Base-by-base conservation (phyloP, 1,140 invertebrate genomes). In the Cotesia typhae region DNA sequence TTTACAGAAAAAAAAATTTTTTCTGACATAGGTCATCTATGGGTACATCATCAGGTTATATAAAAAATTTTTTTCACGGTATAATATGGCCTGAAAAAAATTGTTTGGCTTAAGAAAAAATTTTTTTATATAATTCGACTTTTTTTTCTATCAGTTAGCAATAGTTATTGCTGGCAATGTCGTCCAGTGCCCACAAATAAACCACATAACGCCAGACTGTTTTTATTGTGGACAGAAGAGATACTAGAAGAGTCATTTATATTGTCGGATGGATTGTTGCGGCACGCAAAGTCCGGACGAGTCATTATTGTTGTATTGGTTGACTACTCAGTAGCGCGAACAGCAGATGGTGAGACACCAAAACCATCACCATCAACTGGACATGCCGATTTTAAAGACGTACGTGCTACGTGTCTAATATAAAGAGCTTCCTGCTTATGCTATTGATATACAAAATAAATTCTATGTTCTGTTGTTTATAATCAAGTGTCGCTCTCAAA, bases 121-220 rank as follows among this genome's bases (percentile, higher is more conserved):
- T 28, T 28, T 28, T 3, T 28, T 28, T 1, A 1, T 28, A 28
- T 28, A 28, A 3, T 28, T 28, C 1, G 1, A n/a, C n/a, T n/a
- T n/a, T n/a, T 28, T 28, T 28, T 28, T 28, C 28, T 47, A 47
- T 47, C 41, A 47, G 28, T 28, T 28, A 6, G 5, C 41, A 7
- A 47, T 47, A 10, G 41, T 47, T 47, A 47, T 47, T 47, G 10
- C 37, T 63, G 60, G 6, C n/a, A 3, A 37, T 28, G 60, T 36
- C 60, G 35, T 55, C 28, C 28, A 28, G n/a, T 38, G 6, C 6
- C 35, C 35, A 70, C 78, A 77, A 84, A 85, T 47, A 47, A 59
- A 84, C 84, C 83, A 73, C 83, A 85, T 70, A 79, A 82, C 80
- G 77, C 80, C 84, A 85, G 81, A 77, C 78, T 76, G 82, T 72